phyloP scores from a whole-genome alignment of 2,888 invertebrate genomes.

The Drosophila atroscutellata region DNA sequence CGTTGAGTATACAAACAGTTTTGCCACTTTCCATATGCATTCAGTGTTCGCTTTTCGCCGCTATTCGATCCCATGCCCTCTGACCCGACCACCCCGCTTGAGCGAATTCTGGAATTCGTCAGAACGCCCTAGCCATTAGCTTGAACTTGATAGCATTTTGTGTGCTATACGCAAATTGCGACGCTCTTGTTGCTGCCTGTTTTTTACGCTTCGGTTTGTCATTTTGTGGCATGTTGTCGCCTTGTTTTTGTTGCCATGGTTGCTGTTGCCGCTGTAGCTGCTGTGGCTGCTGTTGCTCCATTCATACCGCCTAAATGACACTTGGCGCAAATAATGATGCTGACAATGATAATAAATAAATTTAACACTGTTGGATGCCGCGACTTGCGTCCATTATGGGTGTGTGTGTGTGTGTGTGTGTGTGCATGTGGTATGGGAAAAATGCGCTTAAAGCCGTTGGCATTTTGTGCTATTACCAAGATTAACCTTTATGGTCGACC shows the following conservation, averaged over 20 bases:
- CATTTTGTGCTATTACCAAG: constrained; percentile 24
- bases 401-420: background rate
- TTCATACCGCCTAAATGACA: constrained; percentile 55
- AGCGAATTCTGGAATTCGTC: constrained; percentile 18
- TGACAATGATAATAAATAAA: constrained; percentile 79
- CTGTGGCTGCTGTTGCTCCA: constrained; percentile 6
- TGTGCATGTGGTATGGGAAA: background rate
- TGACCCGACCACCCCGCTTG: background rate
- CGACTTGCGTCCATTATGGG: constrained; percentile 7
- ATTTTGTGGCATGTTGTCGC: constrained; percentile 73
- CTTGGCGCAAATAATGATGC: constrained; percentile 63
- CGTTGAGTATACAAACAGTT: constrained; percentile 70
- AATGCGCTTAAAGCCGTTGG: constrained; percentile 21
- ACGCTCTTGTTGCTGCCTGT: constrained; percentile 45
- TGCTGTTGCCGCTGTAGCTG: background rate
- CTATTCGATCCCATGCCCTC: constrained; percentile 35
- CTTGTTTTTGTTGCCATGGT: constrained; percentile 40
- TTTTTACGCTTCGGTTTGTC: constrained; percentile 52
- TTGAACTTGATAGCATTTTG: constrained; percentile 69
- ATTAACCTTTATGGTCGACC: constrained; percentile 54
- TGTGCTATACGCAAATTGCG: constrained; percentile 47
- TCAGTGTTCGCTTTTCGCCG: constrained; percentile 32
- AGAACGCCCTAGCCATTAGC: constrained; percentile 62
- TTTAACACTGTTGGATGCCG: constrained; percentile 50
- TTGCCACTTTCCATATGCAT: constrained; percentile 63